phyloP scores from a whole-genome alignment of 2,888 invertebrate genomes.

The Xylocampa areola region DNA sequence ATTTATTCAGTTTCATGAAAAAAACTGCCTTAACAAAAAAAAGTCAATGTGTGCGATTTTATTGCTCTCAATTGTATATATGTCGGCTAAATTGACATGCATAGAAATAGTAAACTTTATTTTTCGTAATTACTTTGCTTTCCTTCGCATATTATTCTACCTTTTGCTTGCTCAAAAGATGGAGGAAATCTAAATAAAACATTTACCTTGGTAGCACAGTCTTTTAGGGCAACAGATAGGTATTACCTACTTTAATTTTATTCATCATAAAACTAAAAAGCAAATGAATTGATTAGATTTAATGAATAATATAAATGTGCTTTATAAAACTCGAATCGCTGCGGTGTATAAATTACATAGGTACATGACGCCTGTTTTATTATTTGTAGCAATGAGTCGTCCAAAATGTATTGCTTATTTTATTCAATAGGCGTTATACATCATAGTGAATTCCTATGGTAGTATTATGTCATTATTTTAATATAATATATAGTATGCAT shows the following conservation, averaged over 20 bases:
- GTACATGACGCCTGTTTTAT: slow-evolving; percentile 47
- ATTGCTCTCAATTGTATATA: too few species aligned
- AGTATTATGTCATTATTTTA: slow-evolving; percentile 40
- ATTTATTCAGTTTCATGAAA: too few species aligned
- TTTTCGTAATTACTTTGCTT: neutral
- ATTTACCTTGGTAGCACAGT: too few species aligned
- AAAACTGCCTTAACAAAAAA: too few species aligned
- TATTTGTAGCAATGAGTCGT: slow-evolving; percentile 35
- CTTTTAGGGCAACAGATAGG: too few species aligned
- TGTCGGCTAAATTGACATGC: neutral
- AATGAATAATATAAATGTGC: slow-evolving; percentile 10
- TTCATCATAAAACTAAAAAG: slow-evolving; percentile 25
- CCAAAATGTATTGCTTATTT: slow-evolving; percentile 26
- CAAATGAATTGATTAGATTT: slow-evolving; percentile 25
- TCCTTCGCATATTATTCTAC: slow-evolving; percentile 21
- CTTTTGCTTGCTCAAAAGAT: slow-evolving; percentile 2
- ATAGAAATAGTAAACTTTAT: neutral
- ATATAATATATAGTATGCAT: slow-evolving; percentile 62
- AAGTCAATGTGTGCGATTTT: slow-evolving; percentile 4
- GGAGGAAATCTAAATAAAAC: too few species aligned
- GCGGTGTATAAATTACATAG: slow-evolving; percentile 12
- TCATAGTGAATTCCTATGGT: slow-evolving; percentile 6
- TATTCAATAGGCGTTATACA: slow-evolving; percentile 10
- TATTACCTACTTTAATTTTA: slow-evolving; percentile 10
- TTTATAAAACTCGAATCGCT: slow-evolving; percentile 19